Percentiles rank a stretch among this genome's conserved stretches.
Evolutionary conservation across 2,113 vertebrate genomes (phyloP).

Genomic region (Ranitomeya imitator): DNA sequence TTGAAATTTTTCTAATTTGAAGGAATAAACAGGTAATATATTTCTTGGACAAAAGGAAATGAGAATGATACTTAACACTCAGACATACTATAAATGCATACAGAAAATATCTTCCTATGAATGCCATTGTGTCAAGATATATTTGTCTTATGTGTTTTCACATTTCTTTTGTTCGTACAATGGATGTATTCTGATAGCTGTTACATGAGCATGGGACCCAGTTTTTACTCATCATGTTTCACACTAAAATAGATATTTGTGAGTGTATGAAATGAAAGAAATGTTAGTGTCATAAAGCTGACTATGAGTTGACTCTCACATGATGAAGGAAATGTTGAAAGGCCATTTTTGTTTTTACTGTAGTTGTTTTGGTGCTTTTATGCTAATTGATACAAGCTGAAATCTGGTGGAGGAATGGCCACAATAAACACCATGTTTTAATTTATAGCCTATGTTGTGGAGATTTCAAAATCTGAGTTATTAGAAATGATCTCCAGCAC

Average conservation of each 20-base stretch:
- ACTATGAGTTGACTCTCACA: background rate
- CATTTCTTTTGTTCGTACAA: background rate
- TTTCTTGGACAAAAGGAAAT: background rate
- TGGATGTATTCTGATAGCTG: background rate
- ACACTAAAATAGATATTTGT: background rate
- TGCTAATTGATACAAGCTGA: background rate
- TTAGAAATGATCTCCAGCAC: slow-evolving; percentile 5
- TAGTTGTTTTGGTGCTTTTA: background rate
- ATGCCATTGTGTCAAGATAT: background rate
- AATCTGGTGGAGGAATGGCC: background rate
- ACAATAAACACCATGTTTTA: background rate
- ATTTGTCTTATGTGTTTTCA: background rate
- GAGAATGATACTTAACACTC: too few relatives aligned
- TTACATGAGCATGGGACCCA: background rate
- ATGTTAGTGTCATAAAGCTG: background rate
- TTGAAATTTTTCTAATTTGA: too few relatives aligned
- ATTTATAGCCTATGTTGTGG: background rate
- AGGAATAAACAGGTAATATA: too few relatives aligned
- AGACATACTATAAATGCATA: background rate
- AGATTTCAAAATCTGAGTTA: background rate
- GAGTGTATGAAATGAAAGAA: background rate
- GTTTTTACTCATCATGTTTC: background rate
- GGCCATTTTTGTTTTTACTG: background rate
- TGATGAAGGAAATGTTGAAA: background rate
- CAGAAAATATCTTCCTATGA: background rate